phyloP scores from a whole-genome alignment of 2,888 invertebrate genomes.

The Cryptus viduatorius region DNA sequence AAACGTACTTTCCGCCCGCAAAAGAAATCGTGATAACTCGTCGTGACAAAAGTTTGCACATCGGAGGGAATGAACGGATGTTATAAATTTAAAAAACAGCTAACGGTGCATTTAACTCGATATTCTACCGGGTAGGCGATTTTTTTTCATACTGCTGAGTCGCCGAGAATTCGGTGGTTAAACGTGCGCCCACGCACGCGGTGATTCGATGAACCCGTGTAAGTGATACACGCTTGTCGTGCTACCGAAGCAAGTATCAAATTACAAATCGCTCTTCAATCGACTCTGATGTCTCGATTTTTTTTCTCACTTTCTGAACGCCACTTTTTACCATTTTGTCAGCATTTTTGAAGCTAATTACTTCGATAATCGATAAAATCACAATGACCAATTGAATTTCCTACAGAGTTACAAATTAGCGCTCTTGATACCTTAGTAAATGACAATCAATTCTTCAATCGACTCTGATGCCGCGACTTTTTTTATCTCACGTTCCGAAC shows the following conservation, averaged over 20 bases:
- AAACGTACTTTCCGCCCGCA: conserved; percentile 26
- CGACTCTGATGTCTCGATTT: not conserved
- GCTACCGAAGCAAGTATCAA: conserved; percentile 23
- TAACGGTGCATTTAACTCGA: conserved; percentile 15
- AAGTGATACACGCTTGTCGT: conserved; percentile 13
- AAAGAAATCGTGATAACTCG: not conserved
- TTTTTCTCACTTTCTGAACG: not conserved
- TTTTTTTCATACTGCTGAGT: conserved; percentile 29
- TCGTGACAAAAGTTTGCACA: not conserved
- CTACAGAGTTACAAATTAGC: no score
- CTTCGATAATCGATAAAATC: not conserved
- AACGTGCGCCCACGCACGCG: conserved; percentile 32
- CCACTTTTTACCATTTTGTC: not conserved
- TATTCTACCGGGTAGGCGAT: conserved; percentile 4
- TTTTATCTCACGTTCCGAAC: not conserved
- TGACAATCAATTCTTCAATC: conserved; percentile 21
- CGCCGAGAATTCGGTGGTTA: conserved; percentile 25
- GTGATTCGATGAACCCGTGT: conserved; percentile 18
- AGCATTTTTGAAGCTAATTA: not conserved
- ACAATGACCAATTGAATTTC: not conserved
- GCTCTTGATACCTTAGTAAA: not conserved
- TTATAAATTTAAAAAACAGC: not conserved
- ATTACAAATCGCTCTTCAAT: conserved; percentile 24
- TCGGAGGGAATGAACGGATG: not conserved
- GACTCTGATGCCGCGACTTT: not conserved